Conservation (phyloP, 2,888 invertebrate genomes). For the Diarsia mendica region DNA sequence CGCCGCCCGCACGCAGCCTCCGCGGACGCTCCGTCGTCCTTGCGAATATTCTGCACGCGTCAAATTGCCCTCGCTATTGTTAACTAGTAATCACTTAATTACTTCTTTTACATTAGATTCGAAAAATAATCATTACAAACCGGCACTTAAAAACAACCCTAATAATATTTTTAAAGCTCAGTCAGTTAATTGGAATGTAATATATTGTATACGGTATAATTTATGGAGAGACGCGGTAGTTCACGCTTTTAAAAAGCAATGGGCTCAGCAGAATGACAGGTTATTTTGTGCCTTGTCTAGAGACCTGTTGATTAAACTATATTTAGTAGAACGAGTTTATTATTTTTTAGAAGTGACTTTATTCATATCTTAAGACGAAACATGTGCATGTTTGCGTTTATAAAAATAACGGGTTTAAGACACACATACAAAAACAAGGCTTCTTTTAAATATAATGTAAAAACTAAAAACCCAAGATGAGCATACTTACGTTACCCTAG, state of each 20-base stretch:
- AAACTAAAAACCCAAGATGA: slow-evolving; percentile 8
- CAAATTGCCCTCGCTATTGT: slow-evolving; percentile 60
- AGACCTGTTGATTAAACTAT: slow-evolving; percentile 2
- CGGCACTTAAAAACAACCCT: slow-evolving; percentile 1
- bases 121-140: slow-evolving; percentile 1
- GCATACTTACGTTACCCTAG: background rate
- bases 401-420: background rate
- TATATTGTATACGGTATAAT: slow-evolving; percentile 42
- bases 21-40: slow-evolving; percentile 72
- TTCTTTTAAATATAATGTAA: background rate
- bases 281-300: background rate
- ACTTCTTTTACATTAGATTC: slow-evolving; percentile 22
- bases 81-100: slow-evolving; percentile 49
- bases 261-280: slow-evolving; percentile 24
- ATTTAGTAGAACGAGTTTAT: background rate
- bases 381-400: background rate
- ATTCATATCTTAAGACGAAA: background rate
- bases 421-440: background rate
- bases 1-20: slow-evolving; percentile 79
- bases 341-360: background rate
- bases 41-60: slow-evolving; percentile 66
- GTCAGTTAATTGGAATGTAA: slow-evolving; percentile 30
- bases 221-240: slow-evolving; percentile 26
- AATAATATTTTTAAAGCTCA: background rate
- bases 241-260: slow-evolving; percentile 30